Evolutionary conservation across 2,797 vertebrate species (phyloP).

Genomic region (Molossus alvarezi): DNA sequence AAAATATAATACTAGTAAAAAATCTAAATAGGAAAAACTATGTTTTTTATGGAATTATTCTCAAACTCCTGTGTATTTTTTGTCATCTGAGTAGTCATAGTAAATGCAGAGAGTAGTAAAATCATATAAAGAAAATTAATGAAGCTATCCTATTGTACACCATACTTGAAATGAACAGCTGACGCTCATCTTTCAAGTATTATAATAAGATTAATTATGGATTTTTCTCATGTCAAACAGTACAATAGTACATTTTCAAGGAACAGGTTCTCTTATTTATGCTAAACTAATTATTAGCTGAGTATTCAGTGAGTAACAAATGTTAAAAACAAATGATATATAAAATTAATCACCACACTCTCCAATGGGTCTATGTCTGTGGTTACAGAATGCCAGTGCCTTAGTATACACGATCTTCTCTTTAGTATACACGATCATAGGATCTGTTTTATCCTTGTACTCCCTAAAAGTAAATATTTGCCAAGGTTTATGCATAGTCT

Average conservation of each 20-base stretch:
- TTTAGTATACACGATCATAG: background rate
- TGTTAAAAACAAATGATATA: background rate
- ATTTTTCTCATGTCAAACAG: background rate
- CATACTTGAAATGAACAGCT: background rate
- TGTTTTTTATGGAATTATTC: background rate
- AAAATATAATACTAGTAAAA: background rate
- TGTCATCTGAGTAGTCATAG: background rate
- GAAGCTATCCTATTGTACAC: background rate
- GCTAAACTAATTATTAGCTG: constrained; percentile 25
- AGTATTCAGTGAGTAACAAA: background rate
- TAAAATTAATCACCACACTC: background rate
- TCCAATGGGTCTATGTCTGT: background rate
- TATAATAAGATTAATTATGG: background rate
- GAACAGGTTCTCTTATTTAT: background rate
- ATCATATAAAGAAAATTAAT: background rate
- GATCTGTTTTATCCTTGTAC: background rate
- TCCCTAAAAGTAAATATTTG: background rate
- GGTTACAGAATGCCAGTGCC: background rate
- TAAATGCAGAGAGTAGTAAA: background rate
- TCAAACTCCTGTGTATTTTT: background rate
- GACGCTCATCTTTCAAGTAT: background rate
- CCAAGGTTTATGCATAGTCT: background rate
- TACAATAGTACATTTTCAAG: background rate
- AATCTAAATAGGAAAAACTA: background rate
- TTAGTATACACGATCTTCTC: background rate